phyloP scores from a whole-genome alignment of 2,113 vertebrate species.

The Ciconia maguari region DNA sequence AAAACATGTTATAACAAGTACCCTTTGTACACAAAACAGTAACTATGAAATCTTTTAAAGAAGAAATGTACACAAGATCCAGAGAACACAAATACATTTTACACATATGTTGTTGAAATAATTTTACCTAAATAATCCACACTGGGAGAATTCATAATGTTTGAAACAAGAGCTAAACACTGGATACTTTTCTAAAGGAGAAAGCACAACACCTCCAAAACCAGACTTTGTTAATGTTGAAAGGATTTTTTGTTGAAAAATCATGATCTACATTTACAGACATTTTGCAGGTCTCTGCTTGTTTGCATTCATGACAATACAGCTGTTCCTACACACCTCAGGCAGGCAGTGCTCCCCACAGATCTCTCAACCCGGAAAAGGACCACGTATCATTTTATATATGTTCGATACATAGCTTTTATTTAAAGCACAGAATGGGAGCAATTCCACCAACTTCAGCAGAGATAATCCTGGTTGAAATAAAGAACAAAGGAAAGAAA shows the following conservation, averaged over 20 bases:
- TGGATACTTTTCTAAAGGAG: background rate
- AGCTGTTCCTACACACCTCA: slow-evolving; percentile 18
- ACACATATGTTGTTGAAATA: background rate
- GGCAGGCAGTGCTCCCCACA: slow-evolving; percentile 12
- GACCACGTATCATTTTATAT: too few species aligned
- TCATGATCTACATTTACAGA: background rate
- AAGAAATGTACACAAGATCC: background rate
- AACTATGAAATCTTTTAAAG: background rate
- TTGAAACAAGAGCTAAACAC: background rate
- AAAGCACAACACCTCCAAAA: background rate
- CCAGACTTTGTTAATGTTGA: background rate
- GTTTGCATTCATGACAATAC: slow-evolving; percentile 9
- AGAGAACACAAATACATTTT: background rate
- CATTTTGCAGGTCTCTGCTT: slow-evolving; percentile 34
- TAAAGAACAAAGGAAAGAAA: slow-evolving; percentile 1
- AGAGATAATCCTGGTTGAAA: background rate
- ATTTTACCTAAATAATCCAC: background rate
- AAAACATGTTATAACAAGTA: slow-evolving; percentile 11
- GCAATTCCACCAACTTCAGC: background rate
- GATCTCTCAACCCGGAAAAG: background rate
- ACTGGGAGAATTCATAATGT: background rate
- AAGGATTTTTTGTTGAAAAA: slow-evolving; percentile 4
- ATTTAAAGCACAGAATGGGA: background rate
- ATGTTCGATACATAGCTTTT: background rate
- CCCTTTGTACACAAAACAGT: background rate